A percentile compares a stretch with the other conserved stretches of the same genome.
Conservation (phyloP, 2,888 invertebrate genomes). For the Anagyrus pseudococci region DNA sequence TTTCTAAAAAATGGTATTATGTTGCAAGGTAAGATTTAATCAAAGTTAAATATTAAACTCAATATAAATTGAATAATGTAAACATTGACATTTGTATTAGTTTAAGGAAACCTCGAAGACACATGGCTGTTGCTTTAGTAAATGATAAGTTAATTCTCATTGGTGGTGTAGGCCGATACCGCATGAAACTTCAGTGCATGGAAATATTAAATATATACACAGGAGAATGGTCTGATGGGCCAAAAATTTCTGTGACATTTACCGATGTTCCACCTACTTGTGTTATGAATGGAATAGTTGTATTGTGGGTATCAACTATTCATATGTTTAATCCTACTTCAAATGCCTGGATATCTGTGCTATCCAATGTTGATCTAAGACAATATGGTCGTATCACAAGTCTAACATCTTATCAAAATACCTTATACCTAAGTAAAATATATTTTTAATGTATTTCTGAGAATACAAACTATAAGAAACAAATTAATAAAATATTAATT, state of each 20-base stretch:
- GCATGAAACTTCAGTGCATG: constrained; percentile 45
- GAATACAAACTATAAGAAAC: background rate
- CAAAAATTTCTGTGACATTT: constrained; percentile 46
- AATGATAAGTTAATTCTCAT: constrained; percentile 47
- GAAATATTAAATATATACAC: constrained; percentile 48
- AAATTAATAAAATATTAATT: background rate
- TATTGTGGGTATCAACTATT: constrained; percentile 43
- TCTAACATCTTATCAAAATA: constrained; percentile 29
- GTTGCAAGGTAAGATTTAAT: constrained; percentile 41
- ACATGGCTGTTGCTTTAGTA: constrained; percentile 50
- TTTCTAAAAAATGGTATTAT: constrained; percentile 52
- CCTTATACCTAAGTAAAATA: constrained; percentile 30
- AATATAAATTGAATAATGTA: background rate
- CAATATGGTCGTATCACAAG: constrained; percentile 30
- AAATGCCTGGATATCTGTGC: constrained; percentile 42
- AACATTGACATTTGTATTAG: constrained; percentile 39
- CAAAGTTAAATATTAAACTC: no score
- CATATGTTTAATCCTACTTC: constrained; percentile 43
- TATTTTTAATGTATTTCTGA: background rate
- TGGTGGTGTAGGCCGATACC: constrained; percentile 50
- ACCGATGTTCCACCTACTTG: constrained; percentile 46
- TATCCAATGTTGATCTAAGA: constrained; percentile 21
- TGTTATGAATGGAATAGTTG: constrained; percentile 43
- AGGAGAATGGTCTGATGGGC: constrained; percentile 46
- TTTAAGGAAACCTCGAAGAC: constrained; percentile 46